Base-by-base conservation (phyloP, 1,140 invertebrate species). In the Rhysida immarginata region DNA sequence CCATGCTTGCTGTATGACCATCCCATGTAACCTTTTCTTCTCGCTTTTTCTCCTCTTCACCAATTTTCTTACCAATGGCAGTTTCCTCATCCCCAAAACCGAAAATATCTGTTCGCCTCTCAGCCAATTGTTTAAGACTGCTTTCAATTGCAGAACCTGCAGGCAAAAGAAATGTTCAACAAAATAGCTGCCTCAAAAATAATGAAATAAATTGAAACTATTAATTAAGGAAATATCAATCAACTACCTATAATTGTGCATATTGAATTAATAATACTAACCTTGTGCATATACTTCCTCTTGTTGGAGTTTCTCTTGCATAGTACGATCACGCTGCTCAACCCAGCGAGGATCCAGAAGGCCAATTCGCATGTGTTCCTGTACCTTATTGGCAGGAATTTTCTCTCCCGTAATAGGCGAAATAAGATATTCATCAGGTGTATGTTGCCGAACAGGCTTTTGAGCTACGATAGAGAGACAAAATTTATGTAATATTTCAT, bases 21-120 rank as follows among this genome's bases (percentile, higher is more conserved):
- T 98, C 95, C 95, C 95, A 98, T 23, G 90, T 95, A 1, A 92
- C 69, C 66, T 78, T 91, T 65, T 93, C 90, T 66, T 87, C 83
- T 68, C 84, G 85, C 60, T 80, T 79, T 59, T 81, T 83, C 69
- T 85, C 93, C 65, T 97, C 94, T 70, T 97, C 93, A 8, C 96
- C 96, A 60, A 96, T 91, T 71, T 99, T 99, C 73, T 96, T 94
- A 79, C 96, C 96, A 69, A 99, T 99, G 1, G 90, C 87, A 0
- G 95, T 96, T 77, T 99, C 96, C 70, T 98, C 94, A 65, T 91
- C 89, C 59, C 95, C 96, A 55, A 91, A 85, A 77, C 96, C 96
- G 69, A 99, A 99, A 72, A 99, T 99, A 80, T 99, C 96, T 2
- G 96, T 97, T 85, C 96, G 89, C 62, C 95, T 80, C 67, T 99